A percentile compares a stretch with the other conserved stretches of the same genome.
phyloP scores from a whole-genome alignment of 2,113 vertebrate species.

The Apeltes quadracus region DNA sequence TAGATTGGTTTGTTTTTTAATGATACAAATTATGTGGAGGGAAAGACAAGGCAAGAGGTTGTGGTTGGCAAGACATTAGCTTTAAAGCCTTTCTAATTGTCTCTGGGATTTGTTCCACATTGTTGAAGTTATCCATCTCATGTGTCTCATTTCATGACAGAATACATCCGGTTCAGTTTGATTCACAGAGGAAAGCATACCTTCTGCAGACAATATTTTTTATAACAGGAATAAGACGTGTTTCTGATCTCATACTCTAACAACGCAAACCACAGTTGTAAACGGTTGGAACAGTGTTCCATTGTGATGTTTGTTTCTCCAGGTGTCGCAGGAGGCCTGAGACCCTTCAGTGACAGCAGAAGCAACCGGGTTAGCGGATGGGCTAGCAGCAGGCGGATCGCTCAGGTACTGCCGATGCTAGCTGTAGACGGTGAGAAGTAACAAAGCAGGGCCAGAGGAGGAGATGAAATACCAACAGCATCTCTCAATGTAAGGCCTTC shows the following conservation, averaged over 20 bases:
- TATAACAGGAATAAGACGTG: background rate
- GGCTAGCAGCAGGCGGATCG: slow-evolving; percentile 24
- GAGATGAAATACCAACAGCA: slow-evolving; percentile 64
- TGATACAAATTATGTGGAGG: slow-evolving; percentile 16
- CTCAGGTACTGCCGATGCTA: slow-evolving; percentile 25
- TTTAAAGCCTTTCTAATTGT: background rate
- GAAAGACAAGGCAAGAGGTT: background rate
- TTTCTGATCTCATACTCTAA: background rate
- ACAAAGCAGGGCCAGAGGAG: slow-evolving; percentile 25
- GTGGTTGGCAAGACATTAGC: background rate
- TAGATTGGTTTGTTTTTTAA: slow-evolving; percentile 45
- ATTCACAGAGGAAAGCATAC: background rate
- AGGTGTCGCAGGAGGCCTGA: background rate
- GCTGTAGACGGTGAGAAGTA: slow-evolving; percentile 44
- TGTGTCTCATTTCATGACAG: background rate
- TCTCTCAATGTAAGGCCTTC: slow-evolving; percentile 52
- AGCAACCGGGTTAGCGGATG: background rate
- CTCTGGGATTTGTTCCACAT: background rate
- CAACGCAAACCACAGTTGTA: background rate
- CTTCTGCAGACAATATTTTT: background rate
- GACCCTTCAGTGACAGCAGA: background rate
- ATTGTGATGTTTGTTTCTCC: background rate
- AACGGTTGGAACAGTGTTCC: background rate
- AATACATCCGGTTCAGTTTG: background rate
- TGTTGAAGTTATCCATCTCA: background rate